Percentiles rank a stretch among this genome's conserved stretches.
Conservation (phyloP, 2,797 vertebrate genomes). For the Orientallactaga sibirica region DNA sequence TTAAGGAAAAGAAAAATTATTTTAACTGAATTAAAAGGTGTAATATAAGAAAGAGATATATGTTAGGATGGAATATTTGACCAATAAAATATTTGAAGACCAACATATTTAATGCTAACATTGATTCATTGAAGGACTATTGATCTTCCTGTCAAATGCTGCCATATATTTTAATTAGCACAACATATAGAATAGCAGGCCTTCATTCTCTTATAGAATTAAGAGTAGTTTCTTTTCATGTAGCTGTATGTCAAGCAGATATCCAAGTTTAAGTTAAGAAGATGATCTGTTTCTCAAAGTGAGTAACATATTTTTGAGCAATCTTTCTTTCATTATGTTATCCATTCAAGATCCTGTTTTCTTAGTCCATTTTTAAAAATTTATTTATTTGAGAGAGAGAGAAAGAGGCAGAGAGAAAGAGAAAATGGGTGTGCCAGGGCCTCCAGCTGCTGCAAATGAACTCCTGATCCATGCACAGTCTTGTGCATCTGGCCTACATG, state of each 20-base stretch:
- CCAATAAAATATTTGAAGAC: neutral
- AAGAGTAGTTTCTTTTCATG: neutral
- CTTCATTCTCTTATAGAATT: neutral
- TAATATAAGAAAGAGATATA: constrained; percentile 8
- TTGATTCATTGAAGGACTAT: neutral
- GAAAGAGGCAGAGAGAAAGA: no score
- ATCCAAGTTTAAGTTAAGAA: neutral
- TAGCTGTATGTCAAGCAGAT: neutral
- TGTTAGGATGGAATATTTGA: constrained; percentile 7
- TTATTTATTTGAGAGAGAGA: no score
- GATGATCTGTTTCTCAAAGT: neutral
- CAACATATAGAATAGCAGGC: neutral
- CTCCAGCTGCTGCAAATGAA: no score
- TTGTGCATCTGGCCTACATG: no score
- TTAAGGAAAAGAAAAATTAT: neutral
- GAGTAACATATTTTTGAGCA: neutral
- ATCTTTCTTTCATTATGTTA: neutral
- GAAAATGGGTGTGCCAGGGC: no score
- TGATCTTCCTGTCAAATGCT: neutral
- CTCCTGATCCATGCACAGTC: no score
- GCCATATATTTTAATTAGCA: neutral
- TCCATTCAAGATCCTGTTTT: neutral
- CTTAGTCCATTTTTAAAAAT: no score
- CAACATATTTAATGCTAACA: neutral
- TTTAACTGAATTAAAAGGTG: neutral